A percentile compares a stretch with the other conserved stretches of the same genome.
phyloP scores from a whole-genome alignment of 2,797 vertebrate genomes.

The Hippopotamyrus pictus region DNA sequence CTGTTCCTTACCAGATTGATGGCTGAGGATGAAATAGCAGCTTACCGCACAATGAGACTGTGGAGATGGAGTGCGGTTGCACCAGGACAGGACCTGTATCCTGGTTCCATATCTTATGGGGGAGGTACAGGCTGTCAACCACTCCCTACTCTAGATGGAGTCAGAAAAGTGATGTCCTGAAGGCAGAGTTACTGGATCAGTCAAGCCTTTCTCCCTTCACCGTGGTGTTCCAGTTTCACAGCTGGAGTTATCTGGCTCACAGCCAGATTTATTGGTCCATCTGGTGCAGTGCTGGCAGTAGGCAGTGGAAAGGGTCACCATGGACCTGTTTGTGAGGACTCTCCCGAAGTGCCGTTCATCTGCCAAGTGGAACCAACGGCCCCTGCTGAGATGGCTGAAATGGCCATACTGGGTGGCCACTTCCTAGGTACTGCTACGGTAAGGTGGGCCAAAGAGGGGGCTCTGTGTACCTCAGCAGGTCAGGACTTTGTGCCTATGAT shows the following conservation, averaged over 20 bases:
- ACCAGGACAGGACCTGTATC: not conserved
- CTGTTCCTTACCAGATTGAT: not conserved
- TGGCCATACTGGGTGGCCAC: not conserved
- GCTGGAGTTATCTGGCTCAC: not conserved
- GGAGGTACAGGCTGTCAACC: not conserved
- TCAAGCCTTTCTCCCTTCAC: not conserved
- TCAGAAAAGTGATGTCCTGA: not conserved
- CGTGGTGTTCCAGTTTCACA: not conserved
- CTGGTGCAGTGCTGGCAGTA: not conserved
- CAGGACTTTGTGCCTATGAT: not conserved
- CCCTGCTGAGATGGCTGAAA: not conserved
- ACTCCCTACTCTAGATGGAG: not conserved
- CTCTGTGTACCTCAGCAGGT: not conserved
- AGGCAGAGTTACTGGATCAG: not conserved
- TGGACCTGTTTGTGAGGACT: not conserved
- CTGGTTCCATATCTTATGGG: not conserved
- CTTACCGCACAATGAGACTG: not conserved
- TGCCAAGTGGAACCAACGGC: not conserved
- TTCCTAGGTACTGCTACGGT: not conserved
- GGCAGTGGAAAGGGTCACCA: not conserved
- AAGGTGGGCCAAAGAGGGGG: not conserved
- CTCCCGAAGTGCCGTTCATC: not conserved
- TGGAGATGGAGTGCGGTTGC: not conserved
- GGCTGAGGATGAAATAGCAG: not conserved
- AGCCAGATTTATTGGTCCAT: not conserved